Percentiles rank a stretch among this genome's conserved stretches.
Conservation (phyloP, 2,888 invertebrate genomes). For the Hartigia nigra region DNA sequence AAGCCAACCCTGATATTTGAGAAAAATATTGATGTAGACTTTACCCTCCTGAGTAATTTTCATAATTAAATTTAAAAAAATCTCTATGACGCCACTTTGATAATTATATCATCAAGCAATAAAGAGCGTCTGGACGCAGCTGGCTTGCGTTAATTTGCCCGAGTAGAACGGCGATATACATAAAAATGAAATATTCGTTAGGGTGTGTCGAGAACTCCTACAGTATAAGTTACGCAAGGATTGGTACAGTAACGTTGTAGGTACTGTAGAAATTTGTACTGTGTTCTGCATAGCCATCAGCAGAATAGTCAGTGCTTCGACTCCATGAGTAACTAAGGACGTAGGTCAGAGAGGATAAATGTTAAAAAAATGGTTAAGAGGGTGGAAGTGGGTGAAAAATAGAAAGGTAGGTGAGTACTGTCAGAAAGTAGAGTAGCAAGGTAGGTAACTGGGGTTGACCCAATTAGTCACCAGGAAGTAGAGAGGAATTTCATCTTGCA, state of each 20-base stretch:
- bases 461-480: conserved; percentile 20
- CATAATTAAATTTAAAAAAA: not conserved
- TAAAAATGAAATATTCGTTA: not conserved
- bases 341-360: not conserved
- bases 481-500: conserved; percentile 22
- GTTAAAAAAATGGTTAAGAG: not conserved
- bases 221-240: not conserved
- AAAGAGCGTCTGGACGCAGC: not conserved
- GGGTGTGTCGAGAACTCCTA: not conserved
- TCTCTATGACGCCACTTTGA: not conserved
- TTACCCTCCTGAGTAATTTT: not conserved
- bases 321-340: not conserved
- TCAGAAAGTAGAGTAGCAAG: conserved; percentile 5
- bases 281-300: not conserved
- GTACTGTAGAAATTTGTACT: not conserved
- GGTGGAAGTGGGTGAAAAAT: not conserved
- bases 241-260: not conserved
- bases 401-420: not conserved
- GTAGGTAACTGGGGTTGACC: conserved; percentile 10
- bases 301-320: not conserved
- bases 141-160: not conserved
- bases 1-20: not conserved
- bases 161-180: not conserved
- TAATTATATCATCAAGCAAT: not conserved
- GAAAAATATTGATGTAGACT: not conserved